phyloP scores from a whole-genome alignment of 2,113 vertebrate species.

The Pica pica region DNA sequence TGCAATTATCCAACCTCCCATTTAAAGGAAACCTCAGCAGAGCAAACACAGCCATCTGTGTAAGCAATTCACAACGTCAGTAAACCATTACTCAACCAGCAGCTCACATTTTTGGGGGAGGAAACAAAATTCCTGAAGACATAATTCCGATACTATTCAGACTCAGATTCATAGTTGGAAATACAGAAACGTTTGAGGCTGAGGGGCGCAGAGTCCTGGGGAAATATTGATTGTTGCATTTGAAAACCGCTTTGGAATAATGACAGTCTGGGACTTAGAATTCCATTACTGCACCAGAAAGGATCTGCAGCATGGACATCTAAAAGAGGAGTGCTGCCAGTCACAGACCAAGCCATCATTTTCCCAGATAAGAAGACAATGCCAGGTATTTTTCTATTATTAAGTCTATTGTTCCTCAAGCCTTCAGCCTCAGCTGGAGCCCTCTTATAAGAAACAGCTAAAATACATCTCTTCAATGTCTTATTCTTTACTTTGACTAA shows the following conservation, averaged over 20 bases:
- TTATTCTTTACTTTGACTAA: background rate
- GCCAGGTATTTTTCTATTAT: background rate
- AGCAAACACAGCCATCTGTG: background rate
- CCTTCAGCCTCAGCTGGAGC: background rate
- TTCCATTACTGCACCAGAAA: background rate
- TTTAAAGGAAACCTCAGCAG: background rate
- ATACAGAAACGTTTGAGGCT: background rate
- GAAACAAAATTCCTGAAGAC: background rate
- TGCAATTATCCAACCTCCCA: background rate
- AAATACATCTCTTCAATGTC: background rate
- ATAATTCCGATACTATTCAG: background rate
- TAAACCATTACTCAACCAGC: background rate
- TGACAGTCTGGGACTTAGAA: background rate
- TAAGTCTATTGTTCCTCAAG: slow-evolving; percentile 1
- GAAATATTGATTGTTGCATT: background rate
- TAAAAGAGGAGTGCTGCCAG: background rate
- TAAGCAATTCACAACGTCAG: slow-evolving; percentile 11
- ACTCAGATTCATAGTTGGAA: background rate
- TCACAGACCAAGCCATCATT: background rate
- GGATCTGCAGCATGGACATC: background rate
- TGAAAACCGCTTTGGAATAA: background rate
- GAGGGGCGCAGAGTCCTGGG: background rate
- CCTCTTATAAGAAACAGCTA: background rate
- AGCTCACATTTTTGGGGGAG: background rate
- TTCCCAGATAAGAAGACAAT: background rate